Percentiles rank a stretch among this genome's conserved stretches.
phyloP scores from a whole-genome alignment of 2,888 invertebrate species.

The Nomada fucata region DNA sequence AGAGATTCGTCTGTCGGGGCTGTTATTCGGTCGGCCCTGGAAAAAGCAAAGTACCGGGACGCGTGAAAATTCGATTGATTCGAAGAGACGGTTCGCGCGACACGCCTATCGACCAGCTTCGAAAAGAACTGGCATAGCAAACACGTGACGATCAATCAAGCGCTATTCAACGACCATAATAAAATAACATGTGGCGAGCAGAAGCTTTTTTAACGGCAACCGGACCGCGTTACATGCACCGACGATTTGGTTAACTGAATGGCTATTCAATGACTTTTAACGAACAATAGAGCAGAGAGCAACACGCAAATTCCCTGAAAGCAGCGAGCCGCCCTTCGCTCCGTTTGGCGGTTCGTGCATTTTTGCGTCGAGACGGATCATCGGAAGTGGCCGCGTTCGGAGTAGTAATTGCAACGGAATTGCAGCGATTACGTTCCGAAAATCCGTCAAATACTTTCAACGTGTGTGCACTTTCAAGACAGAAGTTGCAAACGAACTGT shows the following conservation, averaged over 20 bases:
- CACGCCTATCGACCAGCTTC: background rate
- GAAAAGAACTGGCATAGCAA: slow-evolving; percentile 67
- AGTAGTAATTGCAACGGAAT: background rate
- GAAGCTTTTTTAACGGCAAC: slow-evolving; percentile 39
- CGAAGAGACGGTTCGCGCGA: slow-evolving; percentile 10
- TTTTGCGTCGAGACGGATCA: slow-evolving; percentile 12
- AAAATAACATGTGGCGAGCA: slow-evolving; percentile 65
- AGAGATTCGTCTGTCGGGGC: slow-evolving; percentile 1
- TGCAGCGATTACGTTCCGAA: background rate
- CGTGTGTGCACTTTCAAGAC: background rate
- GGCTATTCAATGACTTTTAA: slow-evolving; percentile 68
- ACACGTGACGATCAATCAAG: slow-evolving; percentile 73
- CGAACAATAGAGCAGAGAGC: slow-evolving; percentile 52
- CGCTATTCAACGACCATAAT: slow-evolving; percentile 72
- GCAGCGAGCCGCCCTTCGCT: slow-evolving; percentile 4
- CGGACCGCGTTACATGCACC: slow-evolving; percentile 47
- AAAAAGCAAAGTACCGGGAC: slow-evolving; percentile 1
- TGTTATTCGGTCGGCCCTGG: background rate
- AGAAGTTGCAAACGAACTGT: background rate
- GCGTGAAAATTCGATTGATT: slow-evolving; percentile 28
- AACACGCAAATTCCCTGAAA: slow-evolving; percentile 34
- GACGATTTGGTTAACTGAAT: slow-evolving; percentile 64
- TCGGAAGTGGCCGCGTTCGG: background rate
- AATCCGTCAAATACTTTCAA: background rate
- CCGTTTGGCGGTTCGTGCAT: slow-evolving; percentile 8